Evolutionary conservation across 1,140 invertebrate genomes (phyloP), one percentile per base, ranked within the genome.

Genomic region (Sarcophaga peregrina): DNA sequence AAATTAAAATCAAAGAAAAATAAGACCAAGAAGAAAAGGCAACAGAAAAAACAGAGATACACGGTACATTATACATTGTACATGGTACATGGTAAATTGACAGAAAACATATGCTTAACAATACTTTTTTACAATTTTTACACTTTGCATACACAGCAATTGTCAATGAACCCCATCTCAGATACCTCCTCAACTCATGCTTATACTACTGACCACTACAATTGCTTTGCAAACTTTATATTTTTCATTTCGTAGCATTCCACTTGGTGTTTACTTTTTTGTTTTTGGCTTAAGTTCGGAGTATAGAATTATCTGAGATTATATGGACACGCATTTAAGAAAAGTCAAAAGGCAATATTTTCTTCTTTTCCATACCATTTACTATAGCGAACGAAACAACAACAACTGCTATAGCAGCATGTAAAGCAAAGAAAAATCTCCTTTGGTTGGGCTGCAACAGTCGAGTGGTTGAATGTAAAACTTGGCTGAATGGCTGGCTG

Each of bases 71-170:
- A 4, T 37, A 37, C 25, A 37, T 37, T 37, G 25, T 37, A 37
- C 25, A 37, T 37, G 25, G 25, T 37, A 37, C 25, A 37, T 37
- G 25, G 25, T 37, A 78, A 78, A 78, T n/a, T 78, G 75, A 78
- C 75, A 78, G 75, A 78, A 78, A 78, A 78, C 75, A 78, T 78
- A 78, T 78, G 75, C 75, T 78, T 50, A 78, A 78, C 75, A 78
- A 78, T 78, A 50, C 75, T 78, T n/a, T 78, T 78, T 52, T 50
- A 78, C 47, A 78, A 78, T 78, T 78, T 15, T 78, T 78, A 78
- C 75, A 78, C 75, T 78, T 78, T 3, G 75, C 54, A 9, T 5
- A 48, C 13, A 78, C 52, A 50, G 48, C 20, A 48, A 72, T 78
- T 74, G 47, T 82, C 68, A 83, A 78, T 80, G 76, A 80, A 72